Conservation (phyloP, 2,113 vertebrate genomes). For the Carlito syrichta region DNA sequence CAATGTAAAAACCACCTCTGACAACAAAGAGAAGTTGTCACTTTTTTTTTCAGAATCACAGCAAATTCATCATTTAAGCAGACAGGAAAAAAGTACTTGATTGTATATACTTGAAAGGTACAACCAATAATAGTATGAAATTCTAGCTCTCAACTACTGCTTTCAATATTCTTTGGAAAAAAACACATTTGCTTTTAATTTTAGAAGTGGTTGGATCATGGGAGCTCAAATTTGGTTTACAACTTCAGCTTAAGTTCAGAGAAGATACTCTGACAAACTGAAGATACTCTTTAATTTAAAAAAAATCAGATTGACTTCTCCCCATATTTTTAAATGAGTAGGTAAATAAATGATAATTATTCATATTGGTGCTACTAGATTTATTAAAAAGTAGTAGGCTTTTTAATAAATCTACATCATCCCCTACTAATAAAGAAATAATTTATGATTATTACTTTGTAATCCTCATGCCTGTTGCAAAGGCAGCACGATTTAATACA, state of each 20-base stretch:
- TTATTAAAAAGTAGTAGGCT: not conserved
- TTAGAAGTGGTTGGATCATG: slow-evolving; percentile 76
- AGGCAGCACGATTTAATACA: not conserved
- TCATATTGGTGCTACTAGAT: not conserved
- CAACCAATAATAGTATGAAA: slow-evolving; percentile 81
- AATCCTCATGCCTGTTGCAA: not conserved
- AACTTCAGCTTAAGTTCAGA: slow-evolving; percentile 78
- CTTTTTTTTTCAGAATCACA: slow-evolving; percentile 60
- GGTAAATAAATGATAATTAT: not conserved
- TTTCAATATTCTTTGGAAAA: slow-evolving; percentile 79
- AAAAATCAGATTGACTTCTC: not conserved
- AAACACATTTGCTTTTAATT: slow-evolving; percentile 91
- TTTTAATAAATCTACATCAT: too few species aligned
- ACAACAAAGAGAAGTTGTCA: slow-evolving; percentile 70
- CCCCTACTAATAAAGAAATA: not conserved
- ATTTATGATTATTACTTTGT: not conserved
- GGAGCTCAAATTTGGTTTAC: slow-evolving; percentile 80
- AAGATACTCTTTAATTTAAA: not conserved
- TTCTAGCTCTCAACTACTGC: slow-evolving; percentile 76
- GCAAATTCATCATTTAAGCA: slow-evolving; percentile 65
- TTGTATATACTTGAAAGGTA: slow-evolving; percentile 73
- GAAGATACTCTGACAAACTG: slow-evolving; percentile 67
- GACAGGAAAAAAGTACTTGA: slow-evolving; percentile 52
- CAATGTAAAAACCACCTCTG: slow-evolving; percentile 12
- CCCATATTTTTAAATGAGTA: not conserved